Conservation (phyloP, 2,113 vertebrate genomes). For the Coreoperca whiteheadi region DNA sequence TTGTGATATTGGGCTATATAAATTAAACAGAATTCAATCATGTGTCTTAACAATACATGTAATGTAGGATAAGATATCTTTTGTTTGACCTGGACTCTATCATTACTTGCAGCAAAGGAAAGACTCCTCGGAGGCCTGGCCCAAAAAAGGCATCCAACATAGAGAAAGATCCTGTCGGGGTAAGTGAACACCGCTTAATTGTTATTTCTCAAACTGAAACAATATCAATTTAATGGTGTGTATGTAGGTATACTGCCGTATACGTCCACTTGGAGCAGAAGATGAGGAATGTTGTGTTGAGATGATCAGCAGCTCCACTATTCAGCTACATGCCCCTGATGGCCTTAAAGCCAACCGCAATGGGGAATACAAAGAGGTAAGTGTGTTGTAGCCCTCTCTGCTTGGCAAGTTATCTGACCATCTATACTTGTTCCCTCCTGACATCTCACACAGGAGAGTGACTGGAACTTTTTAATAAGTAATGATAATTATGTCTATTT, state of each 20-base stretch:
- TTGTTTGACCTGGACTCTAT: not conserved
- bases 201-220: not conserved
- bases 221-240: not conserved
- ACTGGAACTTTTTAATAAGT: no score
- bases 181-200: slow-evolving; percentile 68
- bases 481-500: no score
- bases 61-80: not conserved
- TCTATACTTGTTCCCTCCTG: not conserved
- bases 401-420: not conserved
- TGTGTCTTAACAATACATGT: not conserved
- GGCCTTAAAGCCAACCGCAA: slow-evolving; percentile 91
- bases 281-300: slow-evolving; percentile 93
- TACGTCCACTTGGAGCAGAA: slow-evolving; percentile 87
- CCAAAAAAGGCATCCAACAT: slow-evolving; percentile 82
- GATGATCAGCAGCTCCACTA: slow-evolving; percentile 90
- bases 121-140: slow-evolving; percentile 82
- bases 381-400: not conserved
- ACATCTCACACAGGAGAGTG: not conserved
- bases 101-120: slow-evolving; percentile 77
- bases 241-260: slow-evolving; percentile 92
- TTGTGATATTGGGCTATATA: no score
- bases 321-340: slow-evolving; percentile 95
- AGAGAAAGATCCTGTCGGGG: slow-evolving; percentile 89
- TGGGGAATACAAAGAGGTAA: slow-evolving; percentile 95
- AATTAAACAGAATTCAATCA: no score